A percentile compares a stretch with the other conserved stretches of the same genome.
These are phyloP conservation scores for Brachylomia viminalis DNA, from an alignment of 2,888 invertebrate genomes.

Conservation along the genomic window DNA sequence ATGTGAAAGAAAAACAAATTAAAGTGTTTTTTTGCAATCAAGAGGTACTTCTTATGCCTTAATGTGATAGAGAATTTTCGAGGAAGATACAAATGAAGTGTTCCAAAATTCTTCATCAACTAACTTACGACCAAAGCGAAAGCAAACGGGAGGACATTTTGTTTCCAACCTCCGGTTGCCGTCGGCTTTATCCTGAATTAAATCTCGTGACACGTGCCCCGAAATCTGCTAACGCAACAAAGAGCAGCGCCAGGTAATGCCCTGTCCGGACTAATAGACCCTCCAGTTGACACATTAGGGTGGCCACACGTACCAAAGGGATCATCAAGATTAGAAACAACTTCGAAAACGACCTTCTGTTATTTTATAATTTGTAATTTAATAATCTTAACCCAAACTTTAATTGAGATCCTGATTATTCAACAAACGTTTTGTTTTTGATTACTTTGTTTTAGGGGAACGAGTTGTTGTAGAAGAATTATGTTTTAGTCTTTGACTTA, in stretches of 20 bases:
- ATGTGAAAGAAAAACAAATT: conserved; percentile 5
- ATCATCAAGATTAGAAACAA: conserved; percentile 72
- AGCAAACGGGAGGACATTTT: conserved; percentile 35
- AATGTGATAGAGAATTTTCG: background rate
- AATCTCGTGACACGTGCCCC: conserved; percentile 59
- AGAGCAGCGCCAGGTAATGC: conserved; percentile 63
- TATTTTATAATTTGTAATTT: conserved; percentile 58
- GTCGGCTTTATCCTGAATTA: conserved; percentile 45
- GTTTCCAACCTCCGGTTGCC: conserved; percentile 36
- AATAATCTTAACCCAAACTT: conserved; percentile 51
- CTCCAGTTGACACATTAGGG: conserved; percentile 68
- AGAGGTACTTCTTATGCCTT: background rate
- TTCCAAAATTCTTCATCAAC: conserved; percentile 28
- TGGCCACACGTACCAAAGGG: conserved; percentile 66
- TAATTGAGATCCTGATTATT: conserved; percentile 51
- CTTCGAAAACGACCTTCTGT: conserved; percentile 34
- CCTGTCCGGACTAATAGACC: conserved; percentile 62
- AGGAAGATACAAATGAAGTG: background rate
- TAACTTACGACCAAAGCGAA: conserved; percentile 23
- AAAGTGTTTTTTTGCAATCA: background rate
- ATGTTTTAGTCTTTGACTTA: conserved; percentile 29
- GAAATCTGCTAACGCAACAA: conserved; percentile 61
- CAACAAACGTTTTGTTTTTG: conserved; percentile 48
- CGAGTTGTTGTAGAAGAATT: conserved; percentile 29
- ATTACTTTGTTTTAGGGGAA: conserved; percentile 44